Evolutionary conservation across 2,797 vertebrate species (phyloP).

Genomic region (Dromococcyx pavoninus): DNA sequence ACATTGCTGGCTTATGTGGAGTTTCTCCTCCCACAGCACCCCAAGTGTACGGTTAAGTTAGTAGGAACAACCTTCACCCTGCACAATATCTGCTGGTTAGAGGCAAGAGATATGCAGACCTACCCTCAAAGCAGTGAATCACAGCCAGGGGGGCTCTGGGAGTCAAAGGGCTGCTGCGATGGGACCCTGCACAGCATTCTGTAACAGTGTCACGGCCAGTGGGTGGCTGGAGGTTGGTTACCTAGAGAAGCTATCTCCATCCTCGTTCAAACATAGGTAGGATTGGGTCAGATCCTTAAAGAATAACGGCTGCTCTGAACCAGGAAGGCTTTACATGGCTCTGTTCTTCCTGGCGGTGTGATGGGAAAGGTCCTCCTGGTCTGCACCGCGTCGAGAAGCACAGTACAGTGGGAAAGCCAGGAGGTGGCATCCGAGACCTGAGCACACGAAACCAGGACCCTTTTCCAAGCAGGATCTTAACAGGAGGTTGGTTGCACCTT

Average conservation of each 20-base stretch:
- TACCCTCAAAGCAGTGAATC: background rate
- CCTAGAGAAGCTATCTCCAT: background rate
- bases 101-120: background rate
- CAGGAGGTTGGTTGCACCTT: fast-evolving
- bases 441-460: fast-evolving
- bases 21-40: too few species aligned
- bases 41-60: too few species aligned
- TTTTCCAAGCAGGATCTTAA: background rate
- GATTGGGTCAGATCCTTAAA: background rate
- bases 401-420: background rate
- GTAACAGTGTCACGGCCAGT: fast-evolving
- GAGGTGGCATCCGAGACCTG: conserved; percentile 48
- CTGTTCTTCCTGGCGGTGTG: fast-evolving
- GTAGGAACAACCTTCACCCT: background rate
- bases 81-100: background rate
- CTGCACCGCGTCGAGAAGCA: fast-evolving
- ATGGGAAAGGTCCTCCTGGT: fast-evolving
- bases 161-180: background rate
- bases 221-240: background rate
- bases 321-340: fast-evolving
- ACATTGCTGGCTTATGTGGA: too few species aligned
- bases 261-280: fast-evolving
- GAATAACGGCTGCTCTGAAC: background rate
- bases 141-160: background rate
- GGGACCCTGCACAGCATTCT: background rate